Conservation (phyloP, 2,797 vertebrate species). For the Silurus aristotelis region DNA sequence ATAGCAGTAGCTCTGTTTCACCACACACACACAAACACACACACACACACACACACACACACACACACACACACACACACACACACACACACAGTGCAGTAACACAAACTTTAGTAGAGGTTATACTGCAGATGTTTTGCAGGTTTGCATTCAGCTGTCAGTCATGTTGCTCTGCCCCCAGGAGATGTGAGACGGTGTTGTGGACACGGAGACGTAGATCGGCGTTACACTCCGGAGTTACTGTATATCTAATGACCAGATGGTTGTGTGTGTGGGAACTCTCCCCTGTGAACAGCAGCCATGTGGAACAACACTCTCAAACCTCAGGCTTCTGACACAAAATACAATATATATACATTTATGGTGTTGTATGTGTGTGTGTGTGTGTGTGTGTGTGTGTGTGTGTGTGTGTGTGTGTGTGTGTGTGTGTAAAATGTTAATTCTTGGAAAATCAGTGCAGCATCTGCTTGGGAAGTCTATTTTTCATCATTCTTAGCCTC, state of each 20-base stretch:
- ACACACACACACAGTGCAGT: no score
- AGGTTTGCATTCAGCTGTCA: not conserved
- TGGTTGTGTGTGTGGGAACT: not conserved
- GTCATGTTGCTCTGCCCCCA: not conserved
- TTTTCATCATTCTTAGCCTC: not conserved
- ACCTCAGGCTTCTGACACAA: no score
- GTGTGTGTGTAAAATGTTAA: not conserved
- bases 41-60: no score
- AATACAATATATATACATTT: no score
- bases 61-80: no score
- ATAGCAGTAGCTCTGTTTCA: not conserved
- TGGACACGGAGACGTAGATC: not conserved
- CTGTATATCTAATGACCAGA: not conserved
- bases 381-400: no score
- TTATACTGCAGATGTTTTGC: not conserved
- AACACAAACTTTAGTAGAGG: no score
- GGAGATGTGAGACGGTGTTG: not conserved
- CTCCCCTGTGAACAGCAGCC: not conserved
- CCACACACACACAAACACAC: not conserved
- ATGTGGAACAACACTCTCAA: not conserved
- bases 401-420: no score
- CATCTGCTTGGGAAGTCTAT: not conserved
- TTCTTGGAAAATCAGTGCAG: not conserved
- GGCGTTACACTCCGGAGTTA: conserved; percentile 4
- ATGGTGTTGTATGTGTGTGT: no score